Evolutionary conservation across 2,888 invertebrate species (phyloP), one percentile per base, ranked within the genome.

Genomic region (Clunio marinus): DNA sequence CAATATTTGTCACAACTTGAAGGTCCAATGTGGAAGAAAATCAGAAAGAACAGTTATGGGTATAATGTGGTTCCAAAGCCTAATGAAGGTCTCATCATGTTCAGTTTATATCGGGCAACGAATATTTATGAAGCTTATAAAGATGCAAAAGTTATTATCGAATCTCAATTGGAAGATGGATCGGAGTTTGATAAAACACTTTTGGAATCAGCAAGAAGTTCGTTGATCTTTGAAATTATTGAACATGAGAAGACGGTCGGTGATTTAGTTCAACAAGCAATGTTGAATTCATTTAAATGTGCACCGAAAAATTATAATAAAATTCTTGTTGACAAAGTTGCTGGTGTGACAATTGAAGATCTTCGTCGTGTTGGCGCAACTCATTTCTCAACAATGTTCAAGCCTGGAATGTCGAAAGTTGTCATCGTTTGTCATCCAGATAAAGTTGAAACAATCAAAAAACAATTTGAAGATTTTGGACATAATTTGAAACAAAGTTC

Each of bases 21-120:
- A 67, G 93, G 94, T 63, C 93, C 93, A 25, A 86, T 94, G 86
- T 94, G 92, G 91, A 85, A 87, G 65, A 84, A 88, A 76, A 89
- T 96, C 71, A 84, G 96, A 72, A 95, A 95, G 41, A 86, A 87
- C 74, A 95, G 95, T 0, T 96, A 96, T 78, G 83, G 87, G 66
- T 93, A 89, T 80, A 82, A 82, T 72, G 84, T 90, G 73, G 79
- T 81, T 67, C 76, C 86, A 25, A 81, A 83, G 71, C 83, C 83
- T 2, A 83, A 86, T 75, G 87, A 89, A 78, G 90, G 88, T 1
- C 79, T 88, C 24, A 76, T 93, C 45, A 85, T 86, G 73, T 83
- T 95, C 74, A 81, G 85, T 0, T 83, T 95, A 59, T 87, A 86
- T 75, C 83, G 86, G 73, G 89, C 93, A 41, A 87, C 91, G 15